Conservation (phyloP, 2,113 vertebrate species). For the Jaculus jaculus region DNA sequence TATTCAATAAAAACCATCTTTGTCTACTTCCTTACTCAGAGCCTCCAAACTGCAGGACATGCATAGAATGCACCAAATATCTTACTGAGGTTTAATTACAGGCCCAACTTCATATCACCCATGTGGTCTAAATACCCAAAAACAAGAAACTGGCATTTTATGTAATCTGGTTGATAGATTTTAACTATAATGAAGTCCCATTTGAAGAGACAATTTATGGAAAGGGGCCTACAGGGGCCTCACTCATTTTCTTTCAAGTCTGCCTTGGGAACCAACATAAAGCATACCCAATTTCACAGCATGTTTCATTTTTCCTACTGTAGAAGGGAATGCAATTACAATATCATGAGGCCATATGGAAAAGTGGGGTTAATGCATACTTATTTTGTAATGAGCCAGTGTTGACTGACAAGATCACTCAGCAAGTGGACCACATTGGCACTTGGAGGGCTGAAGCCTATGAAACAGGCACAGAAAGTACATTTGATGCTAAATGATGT, state of each 20-base stretch:
- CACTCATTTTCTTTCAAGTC: neutral
- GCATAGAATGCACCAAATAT: neutral
- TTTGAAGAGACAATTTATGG: neutral
- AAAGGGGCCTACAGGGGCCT: neutral
- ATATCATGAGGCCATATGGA: conserved; percentile 14
- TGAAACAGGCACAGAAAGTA: neutral
- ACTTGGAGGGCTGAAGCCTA: neutral
- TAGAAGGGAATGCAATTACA: neutral
- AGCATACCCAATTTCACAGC: neutral
- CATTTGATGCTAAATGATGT: neutral
- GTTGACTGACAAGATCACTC: conserved; percentile 37
- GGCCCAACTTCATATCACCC: neutral
- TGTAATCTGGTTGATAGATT: neutral
- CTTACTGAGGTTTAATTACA: neutral
- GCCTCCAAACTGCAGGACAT: neutral
- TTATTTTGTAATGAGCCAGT: neutral
- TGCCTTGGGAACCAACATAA: neutral
- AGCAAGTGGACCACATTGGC: neutral
- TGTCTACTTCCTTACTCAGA: neutral
- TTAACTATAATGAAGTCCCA: neutral
- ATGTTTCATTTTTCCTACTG: conserved; percentile 33
- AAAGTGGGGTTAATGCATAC: neutral
- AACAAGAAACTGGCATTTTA: neutral
- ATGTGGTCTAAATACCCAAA: neutral
- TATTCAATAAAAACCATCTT: conserved; percentile 18